Base-by-base conservation (phyloP, 92 coral and sea anemone species). In the Diadumene lineata region DNA sequence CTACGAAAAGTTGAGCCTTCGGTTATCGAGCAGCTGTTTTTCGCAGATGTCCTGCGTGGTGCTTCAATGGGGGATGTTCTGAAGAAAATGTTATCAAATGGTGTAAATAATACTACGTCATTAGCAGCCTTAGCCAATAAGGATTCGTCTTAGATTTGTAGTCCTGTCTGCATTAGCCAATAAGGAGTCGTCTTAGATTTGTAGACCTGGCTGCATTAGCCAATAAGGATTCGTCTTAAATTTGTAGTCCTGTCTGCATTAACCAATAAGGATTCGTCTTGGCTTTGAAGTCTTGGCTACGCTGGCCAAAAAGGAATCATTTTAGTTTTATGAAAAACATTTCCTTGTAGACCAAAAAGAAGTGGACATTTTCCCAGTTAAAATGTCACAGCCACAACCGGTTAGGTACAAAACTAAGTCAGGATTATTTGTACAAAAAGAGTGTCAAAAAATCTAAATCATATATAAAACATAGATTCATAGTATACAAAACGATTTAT, bases 51-150 rank as follows among this genome's bases (percentile, higher is more conserved):
- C 46, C 64, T 91, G 79, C 92, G 92, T 70, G 97, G 97, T 15
- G 97, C 97, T 51, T 91, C 97, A 9, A 91, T 91, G 92, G 86
- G 83, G 64, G 97, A 91, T 17, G 97, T 91, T 64, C 53, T 91
- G 60, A 88, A 79, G 74, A 91, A 91, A 73, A 91, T 91, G 97
- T 73, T 91, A 13, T 84, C 83, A 28, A 84, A 61, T 27, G 82
- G 84, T 1, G 75, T 86, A n/a, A 63, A 72, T 4, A 66, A 80
- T 25, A 70, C 85, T 10, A 50, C 85, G 6, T 43, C 86, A 2
- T 58, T 80, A 1, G 70, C 77, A 27, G 82, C 82, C 28, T 51
- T 70, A 13, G 75, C 75, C 26, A 70, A 51, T 64, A 70, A 70
- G 55, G 65, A 34, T 15, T 16, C 64, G 18, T 13, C 58, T 53